phyloP scores from a whole-genome alignment of 1,140 invertebrate species.

The Antheraea pernyi region DNA sequence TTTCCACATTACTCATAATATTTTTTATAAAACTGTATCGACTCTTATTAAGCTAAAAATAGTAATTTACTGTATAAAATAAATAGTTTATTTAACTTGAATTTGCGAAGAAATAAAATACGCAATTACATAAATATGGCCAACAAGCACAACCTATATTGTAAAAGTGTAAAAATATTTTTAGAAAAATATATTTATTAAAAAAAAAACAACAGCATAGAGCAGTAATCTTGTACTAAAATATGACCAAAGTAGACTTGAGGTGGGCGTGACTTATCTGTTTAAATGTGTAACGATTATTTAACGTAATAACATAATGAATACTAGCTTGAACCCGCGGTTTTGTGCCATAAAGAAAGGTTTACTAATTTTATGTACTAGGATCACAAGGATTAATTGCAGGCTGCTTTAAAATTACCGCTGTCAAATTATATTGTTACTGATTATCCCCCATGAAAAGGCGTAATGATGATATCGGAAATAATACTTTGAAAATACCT shows the following conservation, averaged over 20 bases:
- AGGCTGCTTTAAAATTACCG: too few species aligned
- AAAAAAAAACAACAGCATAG: not conserved
- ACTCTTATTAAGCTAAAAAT: not conserved
- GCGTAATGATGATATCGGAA: too few species aligned
- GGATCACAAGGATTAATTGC: too few species aligned
- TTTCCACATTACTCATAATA: not conserved
- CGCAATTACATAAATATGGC: not conserved
- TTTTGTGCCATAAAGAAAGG: too few species aligned
- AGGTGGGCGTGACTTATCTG: not conserved
- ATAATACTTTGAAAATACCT: too few species aligned
- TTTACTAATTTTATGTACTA: too few species aligned
- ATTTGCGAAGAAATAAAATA: not conserved
- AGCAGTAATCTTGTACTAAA: not conserved
- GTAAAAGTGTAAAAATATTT: not conserved
- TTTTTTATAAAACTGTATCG: not conserved
- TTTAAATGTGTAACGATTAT: too few species aligned
- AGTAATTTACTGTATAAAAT: not conserved
- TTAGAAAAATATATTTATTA: not conserved
- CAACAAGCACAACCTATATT: not conserved
- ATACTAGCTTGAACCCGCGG: too few species aligned
- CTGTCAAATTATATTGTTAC: too few species aligned
- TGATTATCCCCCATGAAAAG: too few species aligned
- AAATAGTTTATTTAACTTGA: not conserved
- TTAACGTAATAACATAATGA: too few species aligned
- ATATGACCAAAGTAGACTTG: not conserved